Conservation (phyloP, 2,888 invertebrate species). For the Xanthorhoe designata region DNA sequence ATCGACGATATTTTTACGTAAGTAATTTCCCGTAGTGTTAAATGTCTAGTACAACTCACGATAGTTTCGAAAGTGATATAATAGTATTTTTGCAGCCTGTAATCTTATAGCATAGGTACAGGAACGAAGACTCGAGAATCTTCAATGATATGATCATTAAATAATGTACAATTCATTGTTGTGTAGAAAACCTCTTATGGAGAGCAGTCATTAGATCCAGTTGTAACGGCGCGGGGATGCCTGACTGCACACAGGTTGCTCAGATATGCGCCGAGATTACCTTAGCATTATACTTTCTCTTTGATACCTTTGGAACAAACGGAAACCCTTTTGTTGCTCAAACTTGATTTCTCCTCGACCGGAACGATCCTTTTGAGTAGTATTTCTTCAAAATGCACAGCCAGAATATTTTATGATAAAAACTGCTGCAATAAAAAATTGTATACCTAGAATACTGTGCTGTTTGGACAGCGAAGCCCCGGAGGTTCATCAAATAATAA, state of each 20-base stretch:
- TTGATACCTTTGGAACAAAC: slow-evolving; percentile 9
- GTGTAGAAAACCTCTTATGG: slow-evolving; percentile 24
- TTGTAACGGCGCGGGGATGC: slow-evolving; percentile 68
- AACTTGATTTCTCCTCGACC: slow-evolving; percentile 1
- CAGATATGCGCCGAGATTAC: slow-evolving; percentile 50
- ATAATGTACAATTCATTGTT: slow-evolving; percentile 26
- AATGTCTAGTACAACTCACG: too few relatives aligned
- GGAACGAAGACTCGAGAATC: neutral
- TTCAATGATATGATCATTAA: slow-evolving; percentile 17
- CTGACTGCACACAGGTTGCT: slow-evolving; percentile 59
- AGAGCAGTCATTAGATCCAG: slow-evolving; percentile 57
- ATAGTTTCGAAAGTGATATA: neutral
- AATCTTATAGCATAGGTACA: neutral
- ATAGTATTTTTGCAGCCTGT: neutral
- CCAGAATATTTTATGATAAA: slow-evolving; percentile 1
- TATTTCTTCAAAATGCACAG: slow-evolving; percentile 8
- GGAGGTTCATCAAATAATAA: slow-evolving; percentile 38
- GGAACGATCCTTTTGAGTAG: neutral
- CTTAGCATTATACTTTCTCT: slow-evolving; percentile 43
- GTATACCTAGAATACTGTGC: slow-evolving; percentile 10
- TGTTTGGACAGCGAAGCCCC: slow-evolving; percentile 4
- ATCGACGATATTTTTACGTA: too few relatives aligned
- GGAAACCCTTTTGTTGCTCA: neutral
- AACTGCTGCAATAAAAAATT: slow-evolving; percentile 8
- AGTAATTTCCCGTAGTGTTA: too few relatives aligned